Evolutionary conservation across 1,140 invertebrate genomes (phyloP), one percentile per base, ranked within the genome.

Genomic region (Reticulitermes speratus): DNA sequence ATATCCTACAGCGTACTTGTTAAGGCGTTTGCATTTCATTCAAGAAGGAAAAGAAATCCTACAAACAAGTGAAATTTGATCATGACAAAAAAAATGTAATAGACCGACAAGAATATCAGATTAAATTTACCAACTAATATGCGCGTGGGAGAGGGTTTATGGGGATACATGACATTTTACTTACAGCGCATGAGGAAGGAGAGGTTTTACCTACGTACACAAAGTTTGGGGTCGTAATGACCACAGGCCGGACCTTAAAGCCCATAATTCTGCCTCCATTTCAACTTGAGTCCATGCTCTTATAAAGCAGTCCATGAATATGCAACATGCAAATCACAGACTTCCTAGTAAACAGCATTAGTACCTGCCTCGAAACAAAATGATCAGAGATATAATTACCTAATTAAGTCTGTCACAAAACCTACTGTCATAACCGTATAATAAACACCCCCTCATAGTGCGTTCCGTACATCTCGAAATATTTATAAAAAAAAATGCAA

Each of bases 241-340:
- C 65, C 65, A 30, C 25, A 11, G 65, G 25, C n/a, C 65, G 7
- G 25, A 30, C 9, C 14, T 11, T 75, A 75, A n/a, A 75, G n/a
- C n/a, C 65, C 65, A 75, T 30, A 75, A 75, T 30, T 75, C n/a
- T 30, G n/a, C 65, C n/a, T 75, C n/a, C 65, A 75, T 75, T 75
- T 75, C 65, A 75, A 75, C 65, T 75, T 25, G n/a, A 8, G n/a
- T 11, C 25, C 25, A 16, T 2, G 8, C 65, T 75, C 65, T 30
- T 75, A 75, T 30, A 75, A 75, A 75, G n/a, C 65, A 75, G 65
- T 30, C 65, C 65, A 75, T 75, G 65, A 75, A 75, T 75, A 75
- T 75, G 65, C 65, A 75, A 30, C n/a, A 75, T 75, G 65, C 65
- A 75, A 75, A 75, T 75, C 25, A 75, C 65, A 75, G 25, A 75